These are phyloP conservation scores for Venturia canescens DNA, from an alignment of 1,140 invertebrate genomes.

Conservation along the genomic window DNA sequence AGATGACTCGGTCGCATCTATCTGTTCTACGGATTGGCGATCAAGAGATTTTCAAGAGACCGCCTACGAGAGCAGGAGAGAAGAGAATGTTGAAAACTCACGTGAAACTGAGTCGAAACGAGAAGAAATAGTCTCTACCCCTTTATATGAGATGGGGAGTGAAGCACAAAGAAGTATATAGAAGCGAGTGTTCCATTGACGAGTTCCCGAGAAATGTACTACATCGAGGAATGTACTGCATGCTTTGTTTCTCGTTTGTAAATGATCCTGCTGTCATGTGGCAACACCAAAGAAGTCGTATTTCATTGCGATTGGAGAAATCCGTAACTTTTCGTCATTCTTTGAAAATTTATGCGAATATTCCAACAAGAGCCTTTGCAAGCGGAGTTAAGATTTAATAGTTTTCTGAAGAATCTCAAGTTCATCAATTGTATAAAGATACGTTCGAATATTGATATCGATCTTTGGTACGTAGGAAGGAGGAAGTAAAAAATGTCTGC, in stretches of 20 bases:
- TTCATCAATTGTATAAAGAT: too few relatives aligned
- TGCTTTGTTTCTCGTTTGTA: background rate
- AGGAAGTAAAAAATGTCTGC: too few relatives aligned
- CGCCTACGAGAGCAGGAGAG: background rate
- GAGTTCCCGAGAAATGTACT: background rate
- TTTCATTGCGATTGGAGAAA: background rate
- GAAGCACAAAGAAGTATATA: background rate
- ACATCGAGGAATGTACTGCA: too few relatives aligned
- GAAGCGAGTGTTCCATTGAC: background rate
- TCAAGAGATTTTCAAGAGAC: conserved; percentile 10
- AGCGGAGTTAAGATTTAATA: too few relatives aligned
- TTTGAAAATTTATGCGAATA: too few relatives aligned
- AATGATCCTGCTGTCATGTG: background rate
- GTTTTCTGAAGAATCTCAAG: too few relatives aligned
- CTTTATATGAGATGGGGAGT: background rate
- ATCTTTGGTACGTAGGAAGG: too few relatives aligned
- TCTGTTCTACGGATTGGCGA: background rate
- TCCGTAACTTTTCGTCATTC: too few relatives aligned
- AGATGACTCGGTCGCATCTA: conserved; percentile 30
- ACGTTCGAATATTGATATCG: too few relatives aligned
- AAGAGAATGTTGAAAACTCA: conserved; percentile 12
- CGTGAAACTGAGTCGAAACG: background rate
- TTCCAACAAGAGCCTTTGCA: too few relatives aligned
- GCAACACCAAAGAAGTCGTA: background rate
- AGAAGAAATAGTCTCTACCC: background rate